Conservation (phyloP, 92 coral and sea anemone genomes). For the Phenganax subtilis region DNA sequence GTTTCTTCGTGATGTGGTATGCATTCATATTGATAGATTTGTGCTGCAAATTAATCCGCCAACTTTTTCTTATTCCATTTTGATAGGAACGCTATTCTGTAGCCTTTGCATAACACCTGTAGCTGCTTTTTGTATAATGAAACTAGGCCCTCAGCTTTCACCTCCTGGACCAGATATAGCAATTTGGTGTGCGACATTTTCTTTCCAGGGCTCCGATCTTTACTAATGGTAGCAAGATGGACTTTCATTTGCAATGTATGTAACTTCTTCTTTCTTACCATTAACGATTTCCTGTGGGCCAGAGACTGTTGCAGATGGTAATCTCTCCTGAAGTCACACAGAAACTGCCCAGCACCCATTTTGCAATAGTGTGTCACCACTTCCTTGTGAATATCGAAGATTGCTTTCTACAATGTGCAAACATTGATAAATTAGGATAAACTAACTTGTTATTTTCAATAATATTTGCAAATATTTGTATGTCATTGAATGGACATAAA, state of each 20-base stretch:
- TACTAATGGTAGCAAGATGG: background rate
- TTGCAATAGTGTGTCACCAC: background rate
- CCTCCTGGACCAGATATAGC: slow-evolving; percentile 16
- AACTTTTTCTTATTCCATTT: slow-evolving; percentile 43
- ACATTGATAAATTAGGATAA: background rate
- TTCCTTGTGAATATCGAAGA: slow-evolving; percentile 15
- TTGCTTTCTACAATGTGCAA: background rate
- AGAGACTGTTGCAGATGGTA: slow-evolving; percentile 4
- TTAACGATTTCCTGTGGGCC: slow-evolving; percentile 12
- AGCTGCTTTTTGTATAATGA: slow-evolving; percentile 16
- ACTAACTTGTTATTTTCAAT: background rate
- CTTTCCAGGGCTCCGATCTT: slow-evolving; percentile 15
- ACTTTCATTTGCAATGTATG: slow-evolving; percentile 5
- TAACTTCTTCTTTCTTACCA: slow-evolving; percentile 20
- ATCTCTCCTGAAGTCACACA: slow-evolving; percentile 19
- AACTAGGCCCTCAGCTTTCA: slow-evolving; percentile 3
- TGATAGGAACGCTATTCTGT: slow-evolving; percentile 2
- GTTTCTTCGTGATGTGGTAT: slow-evolving; percentile 17
- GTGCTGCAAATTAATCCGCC: background rate
- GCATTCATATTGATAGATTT: background rate
- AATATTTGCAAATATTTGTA: background rate
- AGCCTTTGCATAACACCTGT: slow-evolving; percentile 13
- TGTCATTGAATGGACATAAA: background rate
- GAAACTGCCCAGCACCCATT: slow-evolving; percentile 31
- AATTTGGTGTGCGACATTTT: slow-evolving; percentile 5